These are phyloP conservation scores for Sarotherodon lohbergeri DNA, from an alignment of 2,113 vertebrate genomes.

Conservation along the genomic window DNA sequence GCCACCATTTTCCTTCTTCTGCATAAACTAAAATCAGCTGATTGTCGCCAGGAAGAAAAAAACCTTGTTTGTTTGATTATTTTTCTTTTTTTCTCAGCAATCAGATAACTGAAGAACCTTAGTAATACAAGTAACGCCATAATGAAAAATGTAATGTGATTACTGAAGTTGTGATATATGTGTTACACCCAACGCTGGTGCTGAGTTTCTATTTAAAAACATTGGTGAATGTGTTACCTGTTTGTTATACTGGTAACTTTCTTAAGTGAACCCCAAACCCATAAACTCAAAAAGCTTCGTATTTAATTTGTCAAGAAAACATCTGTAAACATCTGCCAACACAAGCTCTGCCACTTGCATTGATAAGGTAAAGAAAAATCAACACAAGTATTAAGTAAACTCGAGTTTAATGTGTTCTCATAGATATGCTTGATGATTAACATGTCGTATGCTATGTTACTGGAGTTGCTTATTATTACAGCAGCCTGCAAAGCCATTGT, in stretches of 20 bases:
- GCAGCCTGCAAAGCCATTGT: not conserved
- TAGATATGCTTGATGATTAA: not conserved
- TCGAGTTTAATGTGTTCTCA: not conserved
- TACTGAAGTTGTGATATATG: not conserved
- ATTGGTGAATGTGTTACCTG: not conserved
- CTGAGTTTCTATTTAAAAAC: not conserved
- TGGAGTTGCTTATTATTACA: not conserved
- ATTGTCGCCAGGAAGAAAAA: not conserved
- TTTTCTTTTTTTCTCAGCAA: fast-evolving
- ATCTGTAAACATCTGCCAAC: not conserved
- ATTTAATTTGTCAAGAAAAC: not conserved
- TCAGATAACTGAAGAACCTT: not conserved
- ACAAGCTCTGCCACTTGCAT: not conserved
- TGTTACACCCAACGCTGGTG: not conserved
- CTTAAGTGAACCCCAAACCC: not conserved
- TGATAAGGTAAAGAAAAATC: not conserved
- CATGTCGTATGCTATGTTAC: not conserved
- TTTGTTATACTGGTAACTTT: not conserved
- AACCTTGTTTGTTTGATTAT: not conserved
- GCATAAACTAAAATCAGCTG: not conserved
- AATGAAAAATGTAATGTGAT: not conserved
- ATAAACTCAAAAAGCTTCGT: not conserved
- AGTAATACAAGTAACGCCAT: not conserved
- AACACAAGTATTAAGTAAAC: not conserved
- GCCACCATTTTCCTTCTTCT: not conserved